Evolutionary conservation across 2,113 vertebrate species (phyloP).

Genomic region (Scytalopus superciliaris): DNA sequence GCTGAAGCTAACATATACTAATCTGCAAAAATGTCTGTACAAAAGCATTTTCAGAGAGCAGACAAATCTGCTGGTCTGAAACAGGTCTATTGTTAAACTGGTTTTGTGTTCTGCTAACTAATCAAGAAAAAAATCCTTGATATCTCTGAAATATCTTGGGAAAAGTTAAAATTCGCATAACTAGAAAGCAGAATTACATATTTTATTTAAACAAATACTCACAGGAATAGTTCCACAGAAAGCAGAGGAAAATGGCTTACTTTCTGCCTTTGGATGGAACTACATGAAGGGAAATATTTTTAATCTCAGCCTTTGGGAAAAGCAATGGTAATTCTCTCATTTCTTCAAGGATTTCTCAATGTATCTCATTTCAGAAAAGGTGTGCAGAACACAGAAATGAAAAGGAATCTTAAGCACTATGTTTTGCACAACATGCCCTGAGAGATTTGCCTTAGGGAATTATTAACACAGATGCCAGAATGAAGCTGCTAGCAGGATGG

Average conservation of each 20-base stretch:
- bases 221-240: not conserved
- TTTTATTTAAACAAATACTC: not conserved
- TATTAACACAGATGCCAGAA: not conserved
- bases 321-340: not conserved
- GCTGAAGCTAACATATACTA: not conserved
- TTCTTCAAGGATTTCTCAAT: not conserved
- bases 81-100: not conserved
- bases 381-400: not conserved
- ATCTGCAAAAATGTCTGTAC: not conserved
- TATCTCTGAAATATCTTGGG: not conserved
- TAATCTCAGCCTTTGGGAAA: not conserved
- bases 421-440: not conserved
- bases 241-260: not conserved
- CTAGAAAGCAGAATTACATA: not conserved
- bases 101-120: not conserved
- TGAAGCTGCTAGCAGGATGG: not conserved
- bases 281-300: not conserved
- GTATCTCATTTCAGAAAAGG: not conserved
- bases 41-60: not conserved
- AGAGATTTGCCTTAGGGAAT: not conserved
- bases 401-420: not conserved
- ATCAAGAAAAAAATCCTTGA: accelerated
- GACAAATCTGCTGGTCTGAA: not conserved
- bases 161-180: not conserved
- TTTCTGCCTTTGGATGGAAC: not conserved